These are phyloP conservation scores for Steinernema carpocapsae DNA, from an alignment of 2,888 invertebrate species.

Conservation along the genomic window DNA sequence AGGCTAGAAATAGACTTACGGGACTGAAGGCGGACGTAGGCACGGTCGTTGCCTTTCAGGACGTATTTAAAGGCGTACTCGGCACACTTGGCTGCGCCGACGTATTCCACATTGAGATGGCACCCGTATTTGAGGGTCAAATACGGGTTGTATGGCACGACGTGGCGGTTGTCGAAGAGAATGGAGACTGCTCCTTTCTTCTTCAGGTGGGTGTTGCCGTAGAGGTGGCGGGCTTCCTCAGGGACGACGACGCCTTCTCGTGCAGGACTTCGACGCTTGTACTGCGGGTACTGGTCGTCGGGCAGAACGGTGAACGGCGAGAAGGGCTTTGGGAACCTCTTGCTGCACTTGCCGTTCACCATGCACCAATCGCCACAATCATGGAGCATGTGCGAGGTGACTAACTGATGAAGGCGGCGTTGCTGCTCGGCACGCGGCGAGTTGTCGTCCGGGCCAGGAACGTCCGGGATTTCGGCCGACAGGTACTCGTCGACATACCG, in stretches of 20 bases:
- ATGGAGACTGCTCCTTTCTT: too few species aligned
- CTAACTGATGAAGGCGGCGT: neutral
- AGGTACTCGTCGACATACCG: too few species aligned
- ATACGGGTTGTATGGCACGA: constrained; percentile 68
- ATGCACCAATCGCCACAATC: neutral
- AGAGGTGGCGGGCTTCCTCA: constrained; percentile 48
- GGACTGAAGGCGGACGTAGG: neutral
- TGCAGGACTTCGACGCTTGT: constrained; percentile 61
- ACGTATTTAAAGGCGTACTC: constrained; percentile 52
- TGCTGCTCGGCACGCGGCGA: too few species aligned
- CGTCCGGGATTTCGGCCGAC: too few species aligned
- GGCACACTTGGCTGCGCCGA: constrained; percentile 11
- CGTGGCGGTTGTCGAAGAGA: too few species aligned
- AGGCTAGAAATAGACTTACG: neutral
- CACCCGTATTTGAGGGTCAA: constrained; percentile 45
- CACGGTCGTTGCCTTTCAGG: constrained; percentile 55
- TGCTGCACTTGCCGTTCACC: constrained; percentile 65
- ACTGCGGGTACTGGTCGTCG: constrained; percentile 68
- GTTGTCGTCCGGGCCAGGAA: too few species aligned
- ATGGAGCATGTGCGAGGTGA: neutral
- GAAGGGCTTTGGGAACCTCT: constrained; percentile 68
- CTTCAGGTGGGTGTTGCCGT: neutral
- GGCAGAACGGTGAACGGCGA: constrained; percentile 57
- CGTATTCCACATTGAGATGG: constrained; percentile 57
- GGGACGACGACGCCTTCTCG: constrained; percentile 16